Base-by-base conservation (phyloP, 2,888 invertebrate species). In the Eurois occulta region DNA sequence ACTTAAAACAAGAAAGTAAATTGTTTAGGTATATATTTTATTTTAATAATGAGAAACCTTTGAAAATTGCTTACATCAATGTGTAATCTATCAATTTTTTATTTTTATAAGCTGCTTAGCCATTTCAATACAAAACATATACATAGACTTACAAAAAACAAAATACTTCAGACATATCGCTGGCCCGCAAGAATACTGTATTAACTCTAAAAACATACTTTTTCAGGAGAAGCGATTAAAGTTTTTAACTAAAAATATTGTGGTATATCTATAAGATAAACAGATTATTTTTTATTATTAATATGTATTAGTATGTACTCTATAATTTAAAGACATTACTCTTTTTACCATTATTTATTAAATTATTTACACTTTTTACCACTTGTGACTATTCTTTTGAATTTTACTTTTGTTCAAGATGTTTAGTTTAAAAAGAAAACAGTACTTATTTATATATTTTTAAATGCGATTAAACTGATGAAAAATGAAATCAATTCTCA, bases 351-450 rank as follows among this genome's bases (percentile, higher is more conserved):
- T 62, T 79, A 75, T 60, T 74, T 82, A 3, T 73, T 78, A 76
- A 81, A 76, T 81, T 78, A 76, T 78, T 81, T 81, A 78, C n/a
- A n/a, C n/a, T n/a, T n/a, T n/a, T n/a, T n/a, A n/a, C n/a, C 55
- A 76, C 68, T 68, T 69, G 78, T 76, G 81, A 78, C 76, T 82
- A 72, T 77, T 77, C 72, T 79, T 82, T 75, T 77, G 72, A 82
- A 79, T 77, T 18, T 77, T 72, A 74, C 43, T 66, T 76, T 72
- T 73, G 65, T 76, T 66, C 10, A 81, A 76, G 66, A 75, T 75
- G 70, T 78, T 78, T 73, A 72, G 72, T 73, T 55, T 73, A 76
- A 78, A 70, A 78, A 62, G 48, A 81, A 78, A 78, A 81, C 72
- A 76, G 81, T 81, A 81, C 48, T n/a, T n/a, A n/a, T n/a, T 48